Base-by-base conservation (phyloP, 1,140 invertebrate genomes). In the Drosophila obscura region DNA sequence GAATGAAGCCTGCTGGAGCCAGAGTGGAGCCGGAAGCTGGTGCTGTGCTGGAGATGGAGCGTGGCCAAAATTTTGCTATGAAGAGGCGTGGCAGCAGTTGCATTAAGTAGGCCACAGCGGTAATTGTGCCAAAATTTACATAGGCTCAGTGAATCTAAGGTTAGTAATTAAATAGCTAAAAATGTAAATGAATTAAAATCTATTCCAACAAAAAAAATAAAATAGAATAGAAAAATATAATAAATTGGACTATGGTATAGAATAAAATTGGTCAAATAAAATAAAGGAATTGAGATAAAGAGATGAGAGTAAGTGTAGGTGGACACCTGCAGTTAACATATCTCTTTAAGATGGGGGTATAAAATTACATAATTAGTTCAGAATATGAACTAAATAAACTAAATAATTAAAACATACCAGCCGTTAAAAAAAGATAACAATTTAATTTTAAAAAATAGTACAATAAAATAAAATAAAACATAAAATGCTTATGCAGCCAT, bases 31-130 rank as follows among this genome's bases (percentile, higher is more conserved):
- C 26, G 39, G 13, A 22, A 44, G 16, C 22, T 11, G 45, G 19
- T 45, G 59, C 4, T 9, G 19, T 28, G 45, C 6, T 41, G 48
- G 11, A 39, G 35, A 1, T 35, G 11, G 11, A 41, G 61, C 62
- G 22, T 66, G 64, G 64, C 19, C 64, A 68, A 16, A 8, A 24
- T 50, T 35, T 43, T 26, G 26, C 9, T 58, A 35, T 35, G 35
- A 39, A 13, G 67, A 13, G 67, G 67, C 64, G 67, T 56, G 67
- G 26, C 67, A 58, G 64, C 67, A 69, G 64, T 51, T 69, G 67
- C 35, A 69, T 43, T 51, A 69, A 69, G 16, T 69, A 50, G 64
- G 64, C 65, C 67, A 50, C 22, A 50, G 35, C 45, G 45, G 65
- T 63, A 50, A 39, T 8, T 28, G 35, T 41, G 67, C 44, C 39